A percentile compares a stretch with the other conserved stretches of the same genome.
Conservation (phyloP, 2,797 vertebrate genomes). For the Brachymystax lenok region DNA sequence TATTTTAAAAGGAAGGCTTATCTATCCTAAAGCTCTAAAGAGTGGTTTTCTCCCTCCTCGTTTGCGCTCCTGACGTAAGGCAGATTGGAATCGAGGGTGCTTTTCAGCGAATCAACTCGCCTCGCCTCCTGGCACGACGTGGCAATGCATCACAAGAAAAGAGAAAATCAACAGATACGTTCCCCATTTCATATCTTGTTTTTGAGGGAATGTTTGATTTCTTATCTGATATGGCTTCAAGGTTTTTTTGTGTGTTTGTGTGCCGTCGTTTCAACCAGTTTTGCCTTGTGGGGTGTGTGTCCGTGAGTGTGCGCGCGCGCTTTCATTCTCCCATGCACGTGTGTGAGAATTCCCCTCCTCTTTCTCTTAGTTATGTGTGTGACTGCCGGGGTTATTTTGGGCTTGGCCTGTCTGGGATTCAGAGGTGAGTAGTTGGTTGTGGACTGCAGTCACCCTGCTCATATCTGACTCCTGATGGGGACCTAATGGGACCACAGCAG, state of each 20-base stretch:
- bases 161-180: not conserved
- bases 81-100: not conserved
- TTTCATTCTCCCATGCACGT: not conserved
- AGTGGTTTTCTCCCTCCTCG: not conserved
- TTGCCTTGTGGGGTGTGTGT: not conserved
- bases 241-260: not conserved
- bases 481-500: not conserved
- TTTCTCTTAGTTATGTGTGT: not conserved
- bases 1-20: not conserved
- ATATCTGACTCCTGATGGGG: not conserved
- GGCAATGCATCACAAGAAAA: not conserved
- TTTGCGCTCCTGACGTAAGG: not conserved
- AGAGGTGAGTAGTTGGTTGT: not conserved
- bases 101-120: not conserved
- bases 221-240: not conserved
- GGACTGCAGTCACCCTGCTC: not conserved
- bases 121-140: not conserved
- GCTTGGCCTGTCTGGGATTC: not conserved
- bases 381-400: not conserved
- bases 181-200: not conserved
- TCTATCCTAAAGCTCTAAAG: not conserved
- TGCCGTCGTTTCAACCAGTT: not conserved
- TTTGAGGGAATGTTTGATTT: not conserved
- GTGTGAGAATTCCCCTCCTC: not conserved
- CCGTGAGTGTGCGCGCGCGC: not conserved